A percentile compares a stretch with the other conserved stretches of the same genome.
These are phyloP conservation scores for Sylvia atricapilla DNA, from an alignment of 2,113 vertebrate species.

Conservation along the genomic window DNA sequence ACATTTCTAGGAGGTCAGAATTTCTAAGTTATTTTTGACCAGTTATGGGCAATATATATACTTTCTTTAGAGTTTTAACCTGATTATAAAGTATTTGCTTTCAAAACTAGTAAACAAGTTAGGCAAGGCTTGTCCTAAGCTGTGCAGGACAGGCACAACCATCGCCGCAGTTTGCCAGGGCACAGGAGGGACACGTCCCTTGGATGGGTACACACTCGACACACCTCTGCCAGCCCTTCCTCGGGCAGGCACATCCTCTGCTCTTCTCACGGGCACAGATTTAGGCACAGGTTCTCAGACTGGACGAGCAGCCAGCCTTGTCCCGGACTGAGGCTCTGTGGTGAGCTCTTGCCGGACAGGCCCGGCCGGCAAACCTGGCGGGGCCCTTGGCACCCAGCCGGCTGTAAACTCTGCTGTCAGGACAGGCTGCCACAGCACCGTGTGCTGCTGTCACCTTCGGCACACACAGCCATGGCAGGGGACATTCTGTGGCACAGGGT, in stretches of 20 bases:
- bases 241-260: background rate
- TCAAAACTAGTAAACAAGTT: background rate
- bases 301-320: accelerated
- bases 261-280: background rate
- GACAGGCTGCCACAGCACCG: background rate
- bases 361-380: background rate
- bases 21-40: background rate
- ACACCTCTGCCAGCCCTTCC: background rate
- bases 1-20: background rate
- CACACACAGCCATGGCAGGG: background rate
- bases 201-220: accelerated
- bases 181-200: background rate
- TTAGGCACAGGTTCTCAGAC: background rate
- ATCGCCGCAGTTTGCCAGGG: background rate
- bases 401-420: background rate
- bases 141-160: no score
- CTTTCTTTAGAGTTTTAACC: background rate
- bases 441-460: no score
- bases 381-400: accelerated
- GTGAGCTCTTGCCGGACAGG: background rate
- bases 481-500: background rate
- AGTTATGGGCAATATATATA: background rate
- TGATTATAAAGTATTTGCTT: background rate
- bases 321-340: accelerated
- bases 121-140: background rate